Base-by-base conservation (phyloP, 2,888 invertebrate species). In the Pandemis cinnamomeana region DNA sequence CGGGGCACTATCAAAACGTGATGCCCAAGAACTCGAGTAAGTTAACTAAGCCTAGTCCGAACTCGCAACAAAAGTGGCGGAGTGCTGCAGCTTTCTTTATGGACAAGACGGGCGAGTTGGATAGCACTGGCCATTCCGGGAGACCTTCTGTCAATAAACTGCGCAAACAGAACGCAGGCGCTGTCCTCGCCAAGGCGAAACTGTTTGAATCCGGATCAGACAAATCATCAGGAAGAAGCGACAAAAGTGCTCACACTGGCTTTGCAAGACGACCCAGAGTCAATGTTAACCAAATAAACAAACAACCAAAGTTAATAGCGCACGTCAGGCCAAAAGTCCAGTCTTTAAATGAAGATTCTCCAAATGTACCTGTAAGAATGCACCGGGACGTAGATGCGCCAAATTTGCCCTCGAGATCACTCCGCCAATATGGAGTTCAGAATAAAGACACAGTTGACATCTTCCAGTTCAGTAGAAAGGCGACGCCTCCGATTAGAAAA, bases 181-280 rank as follows among this genome's bases (percentile, higher is more conserved):
- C 97, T 92, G 97, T 97, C 0, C 89, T 97, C 75, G 97, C 97
- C 2, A 97, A 97, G 91, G 97, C 97, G 0, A 96, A 96, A 84
- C 90, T 97, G 41, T 97, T 97, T 82, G 96, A 97, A 84, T 93
- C 90, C 11, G 93, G 94, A 80, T 94, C 94, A 0, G 94, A 94
- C 78, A 93, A 87, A 77, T 94, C 94, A 0, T 91, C 94, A 1
- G 94, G 94, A 71, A 83, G 74, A 75, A 87, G 86, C 53, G 91
- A 93, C 44, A 90, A 87, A 78, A 77, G 79, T 7, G 82, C 82
- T 36, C 86, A 88, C 60, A 80, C 85, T 5, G 91, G 90, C 13
- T 94, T 94, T 77, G 94, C 94, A 0, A 89, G 94, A 78, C 89
- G 87, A 77, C 94, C 94, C 10, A 86, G 94, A 81, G 71, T 87